Evolutionary conservation across 2,888 invertebrate genomes (phyloP).

Genomic region (Odontothrips loti): DNA sequence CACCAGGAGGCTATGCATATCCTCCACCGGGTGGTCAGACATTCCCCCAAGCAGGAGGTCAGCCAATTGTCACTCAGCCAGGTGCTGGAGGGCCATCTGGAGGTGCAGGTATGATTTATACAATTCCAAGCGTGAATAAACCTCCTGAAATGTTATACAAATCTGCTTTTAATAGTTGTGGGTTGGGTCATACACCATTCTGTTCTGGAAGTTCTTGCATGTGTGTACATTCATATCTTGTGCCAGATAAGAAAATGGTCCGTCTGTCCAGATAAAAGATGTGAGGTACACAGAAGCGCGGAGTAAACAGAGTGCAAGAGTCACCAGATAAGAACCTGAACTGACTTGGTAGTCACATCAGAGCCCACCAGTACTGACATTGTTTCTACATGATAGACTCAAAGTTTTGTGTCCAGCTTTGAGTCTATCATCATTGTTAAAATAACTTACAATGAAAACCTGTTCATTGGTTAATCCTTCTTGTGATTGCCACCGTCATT

Average conservation of each 20-base stretch:
- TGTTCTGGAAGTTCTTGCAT: not conserved
- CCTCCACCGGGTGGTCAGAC: slow-evolving; percentile 28
- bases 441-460: not conserved
- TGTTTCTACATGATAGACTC: not conserved
- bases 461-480: not conserved
- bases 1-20: slow-evolving; percentile 32
- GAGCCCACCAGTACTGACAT: not conserved
- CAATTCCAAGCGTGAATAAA: not conserved
- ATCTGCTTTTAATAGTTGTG: not conserved
- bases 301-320: not conserved
- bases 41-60: not conserved
- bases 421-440: not conserved
- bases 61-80: not conserved
- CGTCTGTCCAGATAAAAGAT: not conserved
- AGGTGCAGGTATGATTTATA: not conserved
- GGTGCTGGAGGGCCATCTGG: not conserved
- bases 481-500: not conserved
- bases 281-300: not conserved
- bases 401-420: not conserved
- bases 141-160: not conserved
- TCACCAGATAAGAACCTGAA: not conserved
- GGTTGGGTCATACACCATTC: not conserved
- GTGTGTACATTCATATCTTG: not conserved
- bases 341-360: not conserved
- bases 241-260: not conserved